Percentiles rank a stretch among this genome's conserved stretches.
Conservation (phyloP, 2,888 invertebrate genomes). For the Cremastobaeus sp. region DNA sequence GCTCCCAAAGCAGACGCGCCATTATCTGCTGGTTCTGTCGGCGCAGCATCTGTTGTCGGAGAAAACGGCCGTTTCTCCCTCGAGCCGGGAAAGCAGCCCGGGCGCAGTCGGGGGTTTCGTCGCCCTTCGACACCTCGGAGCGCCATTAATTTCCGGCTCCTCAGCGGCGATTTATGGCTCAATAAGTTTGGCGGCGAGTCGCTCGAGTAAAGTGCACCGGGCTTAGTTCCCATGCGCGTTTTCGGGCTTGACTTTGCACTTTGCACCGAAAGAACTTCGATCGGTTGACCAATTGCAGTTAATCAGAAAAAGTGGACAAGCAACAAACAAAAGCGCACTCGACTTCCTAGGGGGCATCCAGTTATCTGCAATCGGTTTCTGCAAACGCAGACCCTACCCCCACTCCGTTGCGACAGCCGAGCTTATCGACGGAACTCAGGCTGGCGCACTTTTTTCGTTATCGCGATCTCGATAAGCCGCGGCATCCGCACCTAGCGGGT, state of each 20-base stretch:
- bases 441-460: slow-evolving; percentile 15
- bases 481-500: slow-evolving; percentile 37
- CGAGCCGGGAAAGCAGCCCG: slow-evolving; percentile 29
- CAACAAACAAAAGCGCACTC: background rate
- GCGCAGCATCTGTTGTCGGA: slow-evolving; percentile 61
- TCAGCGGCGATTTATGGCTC: slow-evolving; percentile 14
- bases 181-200: no score
- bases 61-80: slow-evolving; percentile 45
- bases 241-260: slow-evolving; percentile 8
- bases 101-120: slow-evolving; percentile 23
- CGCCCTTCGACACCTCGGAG: slow-evolving; percentile 52
- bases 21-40: slow-evolving; percentile 59
- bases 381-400: background rate
- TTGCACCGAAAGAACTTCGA: slow-evolving; percentile 19
- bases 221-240: no score
- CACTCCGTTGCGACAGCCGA: slow-evolving; percentile 8
- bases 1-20: slow-evolving; percentile 55
- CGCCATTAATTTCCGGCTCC: slow-evolving; percentile 48
- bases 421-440: slow-evolving; percentile 8
- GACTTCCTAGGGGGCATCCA: slow-evolving; percentile 39
- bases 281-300: slow-evolving; percentile 5
- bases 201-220: no score
- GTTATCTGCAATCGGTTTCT: slow-evolving; percentile 14
- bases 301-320: background rate
- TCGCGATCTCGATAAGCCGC: slow-evolving; percentile 35